These are phyloP conservation scores for Ascaphus truei DNA, from an alignment of 2,113 vertebrate species.

Conservation along the genomic window DNA sequence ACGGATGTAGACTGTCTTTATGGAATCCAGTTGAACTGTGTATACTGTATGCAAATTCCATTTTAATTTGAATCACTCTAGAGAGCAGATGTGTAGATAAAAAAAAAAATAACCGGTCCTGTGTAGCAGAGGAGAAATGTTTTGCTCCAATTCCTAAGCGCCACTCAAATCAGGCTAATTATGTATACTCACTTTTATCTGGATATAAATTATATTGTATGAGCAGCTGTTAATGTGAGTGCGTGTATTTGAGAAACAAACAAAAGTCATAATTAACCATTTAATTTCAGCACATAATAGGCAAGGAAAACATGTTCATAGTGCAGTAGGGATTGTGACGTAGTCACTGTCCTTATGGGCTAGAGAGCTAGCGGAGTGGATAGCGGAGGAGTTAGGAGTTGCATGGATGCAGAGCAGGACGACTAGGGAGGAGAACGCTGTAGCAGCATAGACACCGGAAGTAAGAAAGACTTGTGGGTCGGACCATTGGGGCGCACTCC, in stretches of 20 bases:
- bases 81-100: conserved; percentile 36
- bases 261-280: conserved; percentile 36
- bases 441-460: too few relatives aligned
- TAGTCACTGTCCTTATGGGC: too few relatives aligned
- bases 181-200: conserved; percentile 33
- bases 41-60: conserved; percentile 33
- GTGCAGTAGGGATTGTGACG: too few relatives aligned
- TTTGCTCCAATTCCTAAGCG: conserved; percentile 32
- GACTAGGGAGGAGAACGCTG: too few relatives aligned
- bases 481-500: too few relatives aligned
- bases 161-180: conserved; percentile 30
- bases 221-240: conserved; percentile 20
- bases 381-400: too few relatives aligned
- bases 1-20: conserved; percentile 27
- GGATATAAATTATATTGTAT: conserved; percentile 35
- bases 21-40: conserved; percentile 24
- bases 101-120: conserved; percentile 29
- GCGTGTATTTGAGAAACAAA: conserved; percentile 24
- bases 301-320: neutral
- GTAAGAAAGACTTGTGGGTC: too few relatives aligned
- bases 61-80: conserved; percentile 38
- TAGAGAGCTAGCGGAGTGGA: too few relatives aligned
- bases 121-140: conserved; percentile 25
- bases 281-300: conserved; percentile 15
- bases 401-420: too few relatives aligned